Evolutionary conservation across 2,113 vertebrate species (phyloP), one percentile per base, ranked within the genome.

Genomic region (Charadrius vociferus): DNA sequence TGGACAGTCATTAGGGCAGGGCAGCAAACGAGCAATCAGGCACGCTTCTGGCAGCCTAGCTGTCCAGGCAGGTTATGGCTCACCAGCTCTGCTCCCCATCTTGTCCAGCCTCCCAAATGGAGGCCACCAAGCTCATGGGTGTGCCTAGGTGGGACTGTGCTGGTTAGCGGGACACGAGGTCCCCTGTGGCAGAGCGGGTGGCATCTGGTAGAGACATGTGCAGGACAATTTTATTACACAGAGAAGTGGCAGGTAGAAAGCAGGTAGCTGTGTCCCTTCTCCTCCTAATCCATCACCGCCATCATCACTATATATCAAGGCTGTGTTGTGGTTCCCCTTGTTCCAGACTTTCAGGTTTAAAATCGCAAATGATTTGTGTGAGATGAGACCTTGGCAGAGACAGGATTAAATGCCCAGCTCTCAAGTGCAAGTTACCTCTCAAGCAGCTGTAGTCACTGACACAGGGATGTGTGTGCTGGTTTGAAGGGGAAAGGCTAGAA

Each of bases 1-100:
- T 5, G 14, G 37, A 67, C 7, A 23, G 2, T 23, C 26, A 7
- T 26, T 32, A 52, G 12, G 12, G 6, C 9, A 63, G 17, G 13
- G 58, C 47, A 86, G 19, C 22, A 47, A 26, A 30, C 0, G 0
- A 27, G 14, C 24, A 37, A 47, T 14, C 2, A 8, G n/a, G 14
- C 5, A 29, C 4, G 7, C 11, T 87, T 53, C 12, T 58, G 61
- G 24, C 30, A 81, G 50, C 22, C 27, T 45, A 37, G 6, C 45
- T 49, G 16, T 66, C 36, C 50, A 30, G 45, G 43, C 16, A 73
- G 62, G 17, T 45, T 24, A 27, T 3, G 2, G 34, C 30, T 68
- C 74, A 62, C 7, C n/a, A 84, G 34, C 29, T 87, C 63, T 3
- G 1, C 20, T 84, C 13, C 21, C 14, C 17, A 4, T n/a, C 55